Evolutionary conservation across 1,140 invertebrate species (phyloP), one percentile per base, ranked within the genome.

Genomic region (Calephelis virginiensis): DNA sequence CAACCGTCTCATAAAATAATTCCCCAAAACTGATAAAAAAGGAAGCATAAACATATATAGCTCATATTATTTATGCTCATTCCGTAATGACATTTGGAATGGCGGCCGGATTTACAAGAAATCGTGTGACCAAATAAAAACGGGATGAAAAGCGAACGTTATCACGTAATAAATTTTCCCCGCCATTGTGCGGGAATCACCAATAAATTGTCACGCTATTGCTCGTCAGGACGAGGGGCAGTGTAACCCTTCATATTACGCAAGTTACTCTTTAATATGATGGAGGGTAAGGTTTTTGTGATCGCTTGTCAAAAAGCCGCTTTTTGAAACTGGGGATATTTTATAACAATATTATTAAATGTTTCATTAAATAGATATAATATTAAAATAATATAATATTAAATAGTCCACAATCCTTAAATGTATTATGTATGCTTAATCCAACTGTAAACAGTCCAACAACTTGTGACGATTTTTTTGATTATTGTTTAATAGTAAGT

Each of bases 91-190:
- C 64, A 64, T 67, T 70, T 63, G 66, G 43, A 59, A 66, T 46
- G 38, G 17, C 67, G 63, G 49, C 47, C 40, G 65, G 67, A 69
- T 71, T 76, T 65, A 66, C 63, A 69, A 46, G 28, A 70, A 78
- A 75, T 78, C 76, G 64, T 59, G 61, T 73, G 40, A 62, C 61
- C 70, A 43, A 71, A 73, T 68, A 68, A 72, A 82, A 81, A 83
- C 72, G 63, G 63, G 61, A 77, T 80, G 75, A 79, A 78, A 81
- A 74, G 80, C 67, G 76, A 68, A 77, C 74, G 71, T 89, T 88
- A 87, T 86, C 85, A 87, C 85, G 74, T 82, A 71, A 85, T 90
- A 90, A 90, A 90, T 88, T 85, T 81, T 81, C 77, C 70, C 59
- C 53, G 67, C 77, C 70, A 78, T 89, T 90, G 83, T 88, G 72